Evolutionary conservation across 2,113 vertebrate species (phyloP), one percentile per base, ranked within the genome.

Genomic region (Oenanthe melanoleuca): DNA sequence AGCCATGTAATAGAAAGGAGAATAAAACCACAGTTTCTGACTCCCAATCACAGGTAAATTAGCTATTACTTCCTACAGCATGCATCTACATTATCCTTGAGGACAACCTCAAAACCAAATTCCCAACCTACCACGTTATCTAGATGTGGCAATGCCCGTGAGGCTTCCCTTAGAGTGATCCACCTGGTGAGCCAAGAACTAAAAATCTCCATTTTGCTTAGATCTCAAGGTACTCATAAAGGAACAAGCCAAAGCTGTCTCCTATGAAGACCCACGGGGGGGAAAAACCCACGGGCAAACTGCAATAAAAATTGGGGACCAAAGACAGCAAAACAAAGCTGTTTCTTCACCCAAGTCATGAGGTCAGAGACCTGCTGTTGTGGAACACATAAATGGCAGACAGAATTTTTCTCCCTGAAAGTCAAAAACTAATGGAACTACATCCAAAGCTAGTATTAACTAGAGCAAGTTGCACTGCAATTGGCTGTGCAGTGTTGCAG

Each of bases 21-120:
- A 92, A 80, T 75, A 92, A 94, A 95, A 40, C 90, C 88, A 84
- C 88, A 86, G 45, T 21, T 86, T 86, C 67, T 84, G 52, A 78
- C 57, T 96, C 44, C 49, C 26, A 90, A 3, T 88, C 64, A 70
- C 40, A 67, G 53, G 56, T 88, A 64, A 83, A 94, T 90, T 75
- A 93, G 63, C 22, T 80, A 81, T 71, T 64, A 75, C 61, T 90
- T 94, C 90, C 93, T 90, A 92, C 63, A 83, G 24, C 4, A 3
- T 88, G 47, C 72, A 92, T 73, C 64, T 93, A 66, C 91, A 88
- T 95, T 73, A 83, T 78, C 75, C 91, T 92, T 66, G 67, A 95
- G 86, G 90, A 88, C 47, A 92, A 86, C 34, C 91, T 90, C 79
- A 88, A 90, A 95, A 72, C 60, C 91, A 88, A 80, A 80, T 90